Conservation (phyloP, 2,888 invertebrate genomes). For the Rhorus exstirpatorius region DNA sequence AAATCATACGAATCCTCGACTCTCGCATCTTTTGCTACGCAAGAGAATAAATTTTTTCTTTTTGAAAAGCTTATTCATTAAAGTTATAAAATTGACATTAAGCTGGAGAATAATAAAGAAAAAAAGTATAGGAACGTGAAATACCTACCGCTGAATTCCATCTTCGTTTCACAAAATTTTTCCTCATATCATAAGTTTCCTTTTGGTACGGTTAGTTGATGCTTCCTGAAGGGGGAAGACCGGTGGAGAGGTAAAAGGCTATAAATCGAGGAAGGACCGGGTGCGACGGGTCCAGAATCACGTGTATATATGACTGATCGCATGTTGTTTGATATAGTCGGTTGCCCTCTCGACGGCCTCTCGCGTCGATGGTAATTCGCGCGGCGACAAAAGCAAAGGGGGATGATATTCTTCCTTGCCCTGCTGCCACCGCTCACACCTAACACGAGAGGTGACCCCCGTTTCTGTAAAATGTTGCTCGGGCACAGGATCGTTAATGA, state of each 20-base stretch:
- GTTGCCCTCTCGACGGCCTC: conserved; percentile 35
- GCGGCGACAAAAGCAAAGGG: conserved; percentile 38
- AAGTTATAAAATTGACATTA: neutral
- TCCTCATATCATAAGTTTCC: conserved; percentile 14
- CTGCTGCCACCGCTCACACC: conserved; percentile 17
- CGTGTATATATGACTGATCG: conserved; percentile 19
- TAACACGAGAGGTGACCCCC: conserved; percentile 52
- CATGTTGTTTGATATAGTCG: conserved; percentile 49
- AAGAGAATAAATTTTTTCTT: too few species aligned
- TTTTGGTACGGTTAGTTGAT: neutral
- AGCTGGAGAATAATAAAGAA: neutral
- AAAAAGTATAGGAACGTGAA: neutral
- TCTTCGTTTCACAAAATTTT: neutral
- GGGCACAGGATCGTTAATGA: conserved; percentile 77
- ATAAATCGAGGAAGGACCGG: conserved; percentile 60
- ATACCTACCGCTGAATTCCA: neutral
- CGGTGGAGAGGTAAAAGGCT: conserved; percentile 3
- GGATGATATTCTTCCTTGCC: conserved; percentile 41
- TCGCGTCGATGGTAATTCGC: conserved; percentile 61
- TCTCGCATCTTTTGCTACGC: too few species aligned
- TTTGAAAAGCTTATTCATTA: neutral
- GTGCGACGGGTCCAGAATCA: conserved; percentile 38
- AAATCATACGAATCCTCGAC: too few species aligned
- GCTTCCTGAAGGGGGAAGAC: neutral
- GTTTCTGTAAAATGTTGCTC: conserved; percentile 48